Conservation (phyloP, 2,113 vertebrate species). For the Tringa solitaria region DNA sequence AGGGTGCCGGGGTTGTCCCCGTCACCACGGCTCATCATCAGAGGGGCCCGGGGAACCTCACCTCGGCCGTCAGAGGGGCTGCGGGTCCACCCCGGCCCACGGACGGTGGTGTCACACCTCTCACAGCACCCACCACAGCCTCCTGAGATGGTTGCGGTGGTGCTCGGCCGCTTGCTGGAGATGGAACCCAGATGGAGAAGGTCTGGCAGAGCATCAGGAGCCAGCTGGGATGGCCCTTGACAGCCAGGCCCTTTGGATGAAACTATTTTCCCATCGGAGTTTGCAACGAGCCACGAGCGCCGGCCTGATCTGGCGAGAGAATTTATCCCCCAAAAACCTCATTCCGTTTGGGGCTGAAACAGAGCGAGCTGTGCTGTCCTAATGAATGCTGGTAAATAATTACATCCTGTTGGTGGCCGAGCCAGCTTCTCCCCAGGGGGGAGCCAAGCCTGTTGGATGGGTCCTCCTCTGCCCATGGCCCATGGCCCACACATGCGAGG, state of each 20-base stretch:
- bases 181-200: not conserved
- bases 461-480: not conserved
- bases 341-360: not conserved
- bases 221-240: not conserved
- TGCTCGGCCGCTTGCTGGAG: not conserved
- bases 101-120: rapidly evolving
- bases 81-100: not conserved
- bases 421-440: not conserved
- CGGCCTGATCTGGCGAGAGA: not conserved
- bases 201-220: not conserved
- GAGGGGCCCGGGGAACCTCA: rapidly evolving
- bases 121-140: rapidly evolving
- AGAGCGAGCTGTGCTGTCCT: not conserved
- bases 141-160: rapidly evolving
- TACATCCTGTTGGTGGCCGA: not conserved
- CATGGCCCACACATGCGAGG: rapidly evolving
- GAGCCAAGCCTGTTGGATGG: not conserved
- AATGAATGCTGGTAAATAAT: not conserved
- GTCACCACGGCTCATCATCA: not conserved
- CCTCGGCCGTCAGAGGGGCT: rapidly evolving
- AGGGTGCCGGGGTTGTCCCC: rapidly evolving
- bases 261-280: not conserved
- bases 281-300: not conserved
- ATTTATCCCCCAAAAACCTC: not conserved
- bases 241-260: not conserved